Conservation (phyloP, 2,888 invertebrate species). For the Gisinianus flammeolus region DNA sequence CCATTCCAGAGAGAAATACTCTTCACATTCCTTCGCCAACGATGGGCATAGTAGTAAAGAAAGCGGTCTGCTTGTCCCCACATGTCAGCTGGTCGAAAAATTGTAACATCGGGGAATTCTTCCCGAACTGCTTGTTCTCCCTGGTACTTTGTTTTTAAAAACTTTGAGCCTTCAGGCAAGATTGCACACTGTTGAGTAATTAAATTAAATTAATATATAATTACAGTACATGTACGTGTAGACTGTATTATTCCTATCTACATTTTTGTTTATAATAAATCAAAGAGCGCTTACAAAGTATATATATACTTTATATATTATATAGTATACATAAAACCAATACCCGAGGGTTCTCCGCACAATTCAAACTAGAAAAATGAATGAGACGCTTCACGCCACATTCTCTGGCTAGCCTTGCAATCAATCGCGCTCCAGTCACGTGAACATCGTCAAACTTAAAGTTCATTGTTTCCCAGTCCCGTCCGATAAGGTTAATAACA, state of each 20-base stretch:
- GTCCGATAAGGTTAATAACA: slow-evolving; percentile 91
- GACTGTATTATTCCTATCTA: too few relatives aligned
- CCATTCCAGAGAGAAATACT: slow-evolving; percentile 80
- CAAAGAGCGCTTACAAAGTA: too few relatives aligned
- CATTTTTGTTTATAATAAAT: too few relatives aligned
- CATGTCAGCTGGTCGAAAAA: slow-evolving; percentile 89
- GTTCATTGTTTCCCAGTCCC: slow-evolving; percentile 90
- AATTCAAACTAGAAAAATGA: slow-evolving; percentile 89
- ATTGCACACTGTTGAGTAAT: slow-evolving; percentile 66
- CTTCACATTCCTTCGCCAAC: slow-evolving; percentile 70
- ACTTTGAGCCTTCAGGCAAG: slow-evolving; percentile 76
- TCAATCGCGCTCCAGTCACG: slow-evolving; percentile 78
- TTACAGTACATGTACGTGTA: too few relatives aligned
- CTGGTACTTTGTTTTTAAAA: slow-evolving; percentile 76
- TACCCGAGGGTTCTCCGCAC: slow-evolving; percentile 71
- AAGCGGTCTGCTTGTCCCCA: slow-evolving; percentile 92
- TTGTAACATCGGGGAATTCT: slow-evolving; percentile 94
- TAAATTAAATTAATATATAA: slow-evolving; percentile 14
- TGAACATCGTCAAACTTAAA: slow-evolving; percentile 86
- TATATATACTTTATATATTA: too few relatives aligned
- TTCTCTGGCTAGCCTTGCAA: slow-evolving; percentile 78
- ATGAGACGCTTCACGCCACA: slow-evolving; percentile 89
- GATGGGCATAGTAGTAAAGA: slow-evolving; percentile 69
- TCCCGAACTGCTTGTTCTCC: slow-evolving; percentile 91
- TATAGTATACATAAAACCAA: neutral